These are phyloP conservation scores for Perca fluviatilis DNA, from an alignment of 2,113 vertebrate species.

Conservation along the genomic window DNA sequence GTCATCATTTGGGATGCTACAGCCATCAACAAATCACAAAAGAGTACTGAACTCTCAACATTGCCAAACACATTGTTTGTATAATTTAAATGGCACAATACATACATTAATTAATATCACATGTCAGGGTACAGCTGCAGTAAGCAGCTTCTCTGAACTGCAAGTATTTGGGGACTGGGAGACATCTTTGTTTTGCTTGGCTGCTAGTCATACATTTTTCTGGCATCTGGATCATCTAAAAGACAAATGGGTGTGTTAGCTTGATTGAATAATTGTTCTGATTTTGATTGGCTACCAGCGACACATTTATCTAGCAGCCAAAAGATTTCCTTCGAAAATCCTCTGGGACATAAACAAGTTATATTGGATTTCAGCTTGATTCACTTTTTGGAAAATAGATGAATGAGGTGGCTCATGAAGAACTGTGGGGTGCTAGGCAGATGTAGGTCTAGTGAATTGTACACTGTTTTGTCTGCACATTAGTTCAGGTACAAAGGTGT, in stretches of 20 bases:
- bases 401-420: neutral
- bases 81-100: slow-evolving; percentile 42
- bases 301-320: slow-evolving; percentile 50
- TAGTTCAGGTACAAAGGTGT: neutral
- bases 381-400: slow-evolving; percentile 2
- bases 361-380: slow-evolving; percentile 16
- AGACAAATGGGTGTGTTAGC: slow-evolving; percentile 53
- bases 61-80: slow-evolving; percentile 52
- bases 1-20: slow-evolving; percentile 24
- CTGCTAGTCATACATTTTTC: slow-evolving; percentile 21
- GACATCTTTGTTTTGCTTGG: slow-evolving; percentile 41
- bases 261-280: slow-evolving; percentile 50
- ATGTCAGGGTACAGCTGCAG: slow-evolving; percentile 53
- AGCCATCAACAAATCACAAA: neutral
- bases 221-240: slow-evolving; percentile 50
- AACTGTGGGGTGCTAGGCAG: neutral
- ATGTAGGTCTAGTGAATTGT: neutral
- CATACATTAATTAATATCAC: slow-evolving; percentile 55
- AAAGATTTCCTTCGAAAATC: slow-evolving; percentile 33
- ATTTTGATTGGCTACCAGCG: slow-evolving; percentile 57
- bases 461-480: neutral
- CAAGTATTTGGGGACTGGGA: slow-evolving; percentile 49
- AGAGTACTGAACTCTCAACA: neutral
- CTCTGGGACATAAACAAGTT: slow-evolving; percentile 25
- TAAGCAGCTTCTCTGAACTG: slow-evolving; percentile 31